These are phyloP conservation scores for Catagonus wagneri DNA, from an alignment of 2,113 vertebrate species.

Conservation along the genomic window DNA sequence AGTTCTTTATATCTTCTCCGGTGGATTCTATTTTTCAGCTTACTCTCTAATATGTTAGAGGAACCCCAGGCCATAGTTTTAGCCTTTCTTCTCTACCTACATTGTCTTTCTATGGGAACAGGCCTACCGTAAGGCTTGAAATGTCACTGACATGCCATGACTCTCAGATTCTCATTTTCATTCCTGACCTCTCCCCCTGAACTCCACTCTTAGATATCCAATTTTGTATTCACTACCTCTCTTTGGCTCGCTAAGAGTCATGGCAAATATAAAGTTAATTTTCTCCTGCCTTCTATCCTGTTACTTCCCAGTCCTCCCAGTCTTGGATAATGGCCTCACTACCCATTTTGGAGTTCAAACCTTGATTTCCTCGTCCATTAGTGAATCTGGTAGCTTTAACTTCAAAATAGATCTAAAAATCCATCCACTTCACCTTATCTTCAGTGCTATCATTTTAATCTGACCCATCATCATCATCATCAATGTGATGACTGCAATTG, in stretches of 20 bases:
- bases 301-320: background rate
- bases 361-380: background rate
- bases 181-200: background rate
- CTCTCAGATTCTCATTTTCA: background rate
- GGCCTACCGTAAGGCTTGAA: background rate
- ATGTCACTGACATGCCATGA: background rate
- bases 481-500: background rate
- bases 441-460: background rate
- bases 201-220: too few relatives aligned
- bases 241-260: background rate
- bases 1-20: background rate
- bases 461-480: background rate
- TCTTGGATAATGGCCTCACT: background rate
- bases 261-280: background rate
- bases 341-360: background rate
- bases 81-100: background rate
- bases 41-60: background rate
- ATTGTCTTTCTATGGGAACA: background rate
- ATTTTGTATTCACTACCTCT: background rate
- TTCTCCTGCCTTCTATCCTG: background rate
- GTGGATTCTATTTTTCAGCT: background rate
- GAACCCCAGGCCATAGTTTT: background rate
- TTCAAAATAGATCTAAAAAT: background rate
- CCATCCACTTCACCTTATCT: background rate
- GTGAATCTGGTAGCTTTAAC: background rate